Percentiles rank a stretch among this genome's conserved stretches.
Conservation (phyloP, 1,140 invertebrate species). For the Calliopsis andreniformis region DNA sequence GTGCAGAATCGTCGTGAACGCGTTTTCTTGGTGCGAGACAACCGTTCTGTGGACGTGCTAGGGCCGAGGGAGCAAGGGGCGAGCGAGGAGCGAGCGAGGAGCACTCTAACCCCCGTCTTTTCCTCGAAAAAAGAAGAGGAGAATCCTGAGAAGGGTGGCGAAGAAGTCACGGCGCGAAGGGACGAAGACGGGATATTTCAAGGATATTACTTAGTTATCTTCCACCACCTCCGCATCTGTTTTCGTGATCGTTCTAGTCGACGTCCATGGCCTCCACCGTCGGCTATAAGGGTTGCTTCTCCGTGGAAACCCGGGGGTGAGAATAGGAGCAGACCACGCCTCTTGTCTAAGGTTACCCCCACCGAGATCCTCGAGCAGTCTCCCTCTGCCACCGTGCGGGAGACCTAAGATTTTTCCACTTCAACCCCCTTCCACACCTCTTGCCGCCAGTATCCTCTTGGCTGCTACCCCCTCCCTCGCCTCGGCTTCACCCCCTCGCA, state of each 20-base stretch:
- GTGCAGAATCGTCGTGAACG: constrained; percentile 30
- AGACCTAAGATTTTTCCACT: constrained; percentile 79
- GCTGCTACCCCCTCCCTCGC: constrained; percentile 54
- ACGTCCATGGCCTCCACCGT: constrained; percentile 62
- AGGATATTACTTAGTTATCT: constrained; percentile 54
- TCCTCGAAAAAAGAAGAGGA: neutral
- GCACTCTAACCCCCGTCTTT: too few species aligned
- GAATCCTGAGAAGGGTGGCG: neutral
- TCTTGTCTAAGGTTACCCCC: constrained; percentile 81
- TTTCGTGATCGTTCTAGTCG: constrained; percentile 57
- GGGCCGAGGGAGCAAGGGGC: neutral
- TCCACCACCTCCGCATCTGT: constrained; percentile 51
- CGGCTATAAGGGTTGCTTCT: constrained; percentile 67
- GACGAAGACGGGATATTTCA: constrained; percentile 51
- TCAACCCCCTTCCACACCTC: constrained; percentile 62
- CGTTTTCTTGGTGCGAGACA: constrained; percentile 36
- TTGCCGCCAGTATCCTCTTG: constrained; percentile 58
- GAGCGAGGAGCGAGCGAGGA: neutral
- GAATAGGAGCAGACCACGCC: constrained; percentile 77
- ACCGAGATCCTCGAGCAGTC: constrained; percentile 57
- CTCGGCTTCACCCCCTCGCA: constrained; percentile 46
- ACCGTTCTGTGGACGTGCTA: constrained; percentile 15
- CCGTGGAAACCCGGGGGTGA: constrained; percentile 65
- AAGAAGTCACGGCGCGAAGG: constrained; percentile 26
- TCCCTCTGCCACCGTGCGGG: constrained; percentile 58